phyloP scores from a whole-genome alignment of 2,888 invertebrate genomes.

The Sialis lutaria region DNA sequence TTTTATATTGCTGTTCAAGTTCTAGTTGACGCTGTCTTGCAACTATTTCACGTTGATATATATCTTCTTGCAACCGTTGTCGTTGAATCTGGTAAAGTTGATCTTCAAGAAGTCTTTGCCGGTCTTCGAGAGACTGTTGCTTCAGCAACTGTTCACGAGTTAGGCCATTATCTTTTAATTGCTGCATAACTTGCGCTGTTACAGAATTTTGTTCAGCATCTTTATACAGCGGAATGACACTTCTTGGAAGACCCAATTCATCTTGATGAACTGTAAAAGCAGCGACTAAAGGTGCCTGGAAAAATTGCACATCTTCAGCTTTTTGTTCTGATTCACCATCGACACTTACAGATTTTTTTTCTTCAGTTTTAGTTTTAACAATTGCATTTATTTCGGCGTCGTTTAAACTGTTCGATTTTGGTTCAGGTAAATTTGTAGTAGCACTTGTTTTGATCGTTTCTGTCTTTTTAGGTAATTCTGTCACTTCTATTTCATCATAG shows the following conservation, averaged over 20 bases:
- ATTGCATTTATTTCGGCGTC: too few species aligned
- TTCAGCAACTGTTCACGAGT: slow-evolving; percentile 8
- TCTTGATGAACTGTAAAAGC: slow-evolving; percentile 78
- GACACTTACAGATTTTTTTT: neutral
- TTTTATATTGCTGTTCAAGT: slow-evolving; percentile 14
- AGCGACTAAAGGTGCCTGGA: slow-evolving; percentile 63
- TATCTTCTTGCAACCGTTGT: slow-evolving; percentile 50
- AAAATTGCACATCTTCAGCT: slow-evolving; percentile 59
- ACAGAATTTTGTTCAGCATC: slow-evolving; percentile 38
- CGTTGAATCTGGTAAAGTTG: slow-evolving; percentile 27
- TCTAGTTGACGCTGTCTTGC: slow-evolving; percentile 30
- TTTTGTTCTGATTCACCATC: slow-evolving; percentile 40
- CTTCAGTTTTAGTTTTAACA: too few species aligned
- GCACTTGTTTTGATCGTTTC: neutral
- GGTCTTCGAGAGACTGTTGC: slow-evolving; percentile 23
- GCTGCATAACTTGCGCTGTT: slow-evolving; percentile 12
- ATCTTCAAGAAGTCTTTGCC: slow-evolving; percentile 22
- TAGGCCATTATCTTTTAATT: slow-evolving; percentile 13
- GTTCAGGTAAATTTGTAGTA: neutral
- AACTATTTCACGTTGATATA: slow-evolving; percentile 42
- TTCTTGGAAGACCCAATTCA: slow-evolving; percentile 57
- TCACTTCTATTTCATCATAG: too few species aligned
- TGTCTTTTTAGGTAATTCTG: neutral
- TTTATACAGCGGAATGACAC: slow-evolving; percentile 55
- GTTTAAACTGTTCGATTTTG: neutral